Evolutionary conservation across 2,888 invertebrate genomes (phyloP).

Genomic region (Chymomyza procnemis): DNA sequence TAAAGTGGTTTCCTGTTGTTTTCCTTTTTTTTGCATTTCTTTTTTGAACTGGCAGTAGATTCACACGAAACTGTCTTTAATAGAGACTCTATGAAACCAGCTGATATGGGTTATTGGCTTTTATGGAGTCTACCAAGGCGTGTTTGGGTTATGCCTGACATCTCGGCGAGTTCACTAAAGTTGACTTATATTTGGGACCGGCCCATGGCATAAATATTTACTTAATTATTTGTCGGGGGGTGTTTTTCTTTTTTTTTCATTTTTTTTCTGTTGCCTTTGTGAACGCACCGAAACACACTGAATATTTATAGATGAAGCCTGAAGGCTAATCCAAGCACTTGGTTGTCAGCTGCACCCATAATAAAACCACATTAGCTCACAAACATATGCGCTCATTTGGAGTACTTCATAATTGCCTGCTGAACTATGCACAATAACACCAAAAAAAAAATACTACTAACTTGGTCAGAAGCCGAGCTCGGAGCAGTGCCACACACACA

Average conservation of each 20-base stretch:
- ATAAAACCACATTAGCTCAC: conserved; percentile 34
- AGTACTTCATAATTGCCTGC: background rate
- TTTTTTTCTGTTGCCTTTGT: no score
- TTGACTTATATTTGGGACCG: no score
- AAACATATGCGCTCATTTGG: background rate
- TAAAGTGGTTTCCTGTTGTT: background rate
- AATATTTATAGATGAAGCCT: background rate
- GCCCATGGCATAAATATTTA: background rate
- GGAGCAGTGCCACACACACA: no score
- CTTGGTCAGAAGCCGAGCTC: background rate
- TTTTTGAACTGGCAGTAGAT: background rate
- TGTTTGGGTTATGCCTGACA: background rate
- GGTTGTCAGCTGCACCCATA: conserved; percentile 20
- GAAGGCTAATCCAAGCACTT: background rate
- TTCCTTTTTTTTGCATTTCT: background rate
- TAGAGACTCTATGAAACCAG: no score
- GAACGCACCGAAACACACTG: no score
- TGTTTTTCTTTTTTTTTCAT: background rate
- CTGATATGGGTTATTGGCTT: background rate
- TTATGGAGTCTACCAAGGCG: no score
- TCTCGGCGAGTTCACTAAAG: background rate
- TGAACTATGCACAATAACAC: background rate
- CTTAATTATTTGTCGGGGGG: background rate
- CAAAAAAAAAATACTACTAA: background rate
- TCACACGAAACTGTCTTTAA: background rate